Evolutionary conservation across 2,888 invertebrate species (phyloP), one percentile per base, ranked within the genome.

Genomic region (Penaeus monodon): DNA sequence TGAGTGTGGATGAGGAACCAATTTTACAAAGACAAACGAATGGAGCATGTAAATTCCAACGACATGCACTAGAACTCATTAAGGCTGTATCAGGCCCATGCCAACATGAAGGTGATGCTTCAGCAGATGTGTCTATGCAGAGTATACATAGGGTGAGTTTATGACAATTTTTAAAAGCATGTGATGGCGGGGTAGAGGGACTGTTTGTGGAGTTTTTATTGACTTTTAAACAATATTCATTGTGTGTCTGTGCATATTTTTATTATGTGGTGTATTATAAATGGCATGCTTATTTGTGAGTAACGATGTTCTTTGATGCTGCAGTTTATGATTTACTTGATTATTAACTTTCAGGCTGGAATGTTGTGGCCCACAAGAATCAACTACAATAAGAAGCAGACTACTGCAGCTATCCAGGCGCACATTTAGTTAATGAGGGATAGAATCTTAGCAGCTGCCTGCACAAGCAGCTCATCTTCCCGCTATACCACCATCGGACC

Each of bases 291-390:
- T 57, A 57, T 44, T 44, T 57, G 57, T 33, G 27, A 27, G 29
- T 74, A 74, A 24, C 38, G 14, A 22, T 74, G 14, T n/a, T 27
- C 3, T n/a, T 66, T 76, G 76, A 24, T 76, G 7, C 22, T 76
- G 44, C 3, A 38, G 24, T 38, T n/a, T 20, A 76, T 10, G 0
- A 12, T 38, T 24, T 38, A 44, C 10, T 38, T 20, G 17, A 57
- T 17, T 57, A 49, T 57, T 17, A 17, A 57, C 17, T 57, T 64
- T 74, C 74, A 88, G 95, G 96, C 98, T 0, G 97, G n/a, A n/a
- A 97, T 93, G 97, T 99, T 76, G 98, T 99, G 0, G 98, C 98
- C 0, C 98, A 99, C 99, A 0, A 95, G 96, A 90, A 99, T 99
- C 88, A 96, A 96, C 91, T 99, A 97, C 94, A 97, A 98, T 92